Conservation (phyloP, 2,113 vertebrate species). For the Neolamprologus kungweensis region DNA sequence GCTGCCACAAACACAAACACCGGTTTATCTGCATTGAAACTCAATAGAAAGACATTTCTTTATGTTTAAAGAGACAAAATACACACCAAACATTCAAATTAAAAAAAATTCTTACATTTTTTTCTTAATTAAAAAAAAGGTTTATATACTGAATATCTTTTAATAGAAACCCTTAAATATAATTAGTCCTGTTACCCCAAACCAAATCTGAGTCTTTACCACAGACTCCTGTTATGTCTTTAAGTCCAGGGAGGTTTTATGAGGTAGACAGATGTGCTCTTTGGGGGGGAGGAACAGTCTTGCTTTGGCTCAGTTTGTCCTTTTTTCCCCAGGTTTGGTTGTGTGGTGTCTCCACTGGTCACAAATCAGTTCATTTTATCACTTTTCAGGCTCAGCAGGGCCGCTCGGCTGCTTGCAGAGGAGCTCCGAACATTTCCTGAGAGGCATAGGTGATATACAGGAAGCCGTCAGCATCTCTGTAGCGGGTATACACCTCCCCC, state of each 20-base stretch:
- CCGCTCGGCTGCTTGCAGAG: background rate
- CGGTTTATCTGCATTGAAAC: background rate
- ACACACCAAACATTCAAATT: background rate
- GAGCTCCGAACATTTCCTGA: conserved; percentile 76
- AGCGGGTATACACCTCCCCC: conserved; percentile 71
- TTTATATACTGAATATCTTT: background rate
- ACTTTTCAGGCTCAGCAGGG: conserved; percentile 12
- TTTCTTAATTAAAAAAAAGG: background rate
- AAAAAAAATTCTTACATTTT: fast-evolving
- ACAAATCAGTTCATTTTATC: background rate
- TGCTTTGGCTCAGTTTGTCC: background rate
- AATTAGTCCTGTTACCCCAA: background rate
- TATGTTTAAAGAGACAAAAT: background rate
- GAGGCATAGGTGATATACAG: conserved; percentile 81
- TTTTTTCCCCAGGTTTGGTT: background rate
- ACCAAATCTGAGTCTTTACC: background rate
- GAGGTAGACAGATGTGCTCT: conserved; percentile 25
- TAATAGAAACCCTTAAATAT: background rate
- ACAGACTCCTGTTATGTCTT: background rate
- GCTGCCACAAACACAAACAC: background rate
- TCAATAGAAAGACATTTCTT: fast-evolving
- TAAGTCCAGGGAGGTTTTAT: background rate
- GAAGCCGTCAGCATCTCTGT: conserved; percentile 76
- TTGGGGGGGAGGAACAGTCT: background rate
- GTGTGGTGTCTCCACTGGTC: background rate